Conservation (phyloP, 1,140 invertebrate species). For the Chironomus tepperi region DNA sequence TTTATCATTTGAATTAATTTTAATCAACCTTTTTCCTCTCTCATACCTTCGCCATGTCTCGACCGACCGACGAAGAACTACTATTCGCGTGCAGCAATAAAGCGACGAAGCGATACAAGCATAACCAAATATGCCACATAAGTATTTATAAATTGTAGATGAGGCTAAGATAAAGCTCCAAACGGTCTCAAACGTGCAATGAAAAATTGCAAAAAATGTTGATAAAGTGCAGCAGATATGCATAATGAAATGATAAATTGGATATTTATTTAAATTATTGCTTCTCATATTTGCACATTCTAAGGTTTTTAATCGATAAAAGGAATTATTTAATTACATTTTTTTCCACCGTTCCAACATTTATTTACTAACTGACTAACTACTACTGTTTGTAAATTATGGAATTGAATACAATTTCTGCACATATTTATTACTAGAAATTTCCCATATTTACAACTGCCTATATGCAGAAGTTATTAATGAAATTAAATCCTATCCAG, state of each 20-base stretch:
- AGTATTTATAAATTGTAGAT: slow-evolving; percentile 1
- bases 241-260: slow-evolving; percentile 22
- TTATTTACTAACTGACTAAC: too few relatives aligned
- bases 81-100: slow-evolving; percentile 20
- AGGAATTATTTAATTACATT: too few relatives aligned
- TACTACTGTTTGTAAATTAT: too few relatives aligned
- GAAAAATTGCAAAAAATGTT: slow-evolving; percentile 11
- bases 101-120: neutral
- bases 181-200: neutral
- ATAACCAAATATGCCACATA: slow-evolving; percentile 23
- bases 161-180: neutral
- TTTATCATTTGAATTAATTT: slow-evolving; percentile 24
- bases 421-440: too few relatives aligned
- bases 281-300: slow-evolving; percentile 10
- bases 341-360: too few relatives aligned
- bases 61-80: neutral
- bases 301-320: too few relatives aligned
- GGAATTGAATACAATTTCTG: too few relatives aligned
- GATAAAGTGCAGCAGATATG: slow-evolving; percentile 17
- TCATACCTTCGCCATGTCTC: neutral
- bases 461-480: too few relatives aligned
- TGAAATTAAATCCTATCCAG: too few relatives aligned
- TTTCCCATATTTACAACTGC: too few relatives aligned
- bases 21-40: slow-evolving; percentile 15
- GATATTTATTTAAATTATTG: slow-evolving; percentile 24